Evolutionary conservation across 2,113 vertebrate species (phyloP), one percentile per base, ranked within the genome.

Genomic region (Xyliphius kryptos): DNA sequence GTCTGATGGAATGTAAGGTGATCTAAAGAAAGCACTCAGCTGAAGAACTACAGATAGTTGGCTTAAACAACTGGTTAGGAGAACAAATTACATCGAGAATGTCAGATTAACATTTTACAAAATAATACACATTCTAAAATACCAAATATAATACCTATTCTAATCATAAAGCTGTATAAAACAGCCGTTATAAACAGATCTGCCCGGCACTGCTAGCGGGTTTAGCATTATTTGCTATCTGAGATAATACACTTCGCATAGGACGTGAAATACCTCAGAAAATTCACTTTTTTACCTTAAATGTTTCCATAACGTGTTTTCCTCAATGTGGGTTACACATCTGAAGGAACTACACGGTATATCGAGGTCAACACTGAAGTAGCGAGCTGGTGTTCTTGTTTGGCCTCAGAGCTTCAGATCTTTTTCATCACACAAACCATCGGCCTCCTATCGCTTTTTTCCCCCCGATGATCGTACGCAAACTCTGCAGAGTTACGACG

Each of bases 371-470:
- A 57, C 22, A 20, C 6, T 15, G 19, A 15, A 57, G 48, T 49
- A 9, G 13, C 40, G 14, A 16, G 19, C 15, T 22, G 5, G 14
- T 38, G 13, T 66, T 68, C 40, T 57, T 62, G 66, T 55, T 52
- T 68, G 60, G n/a, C 36, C 58, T 62, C 61, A 40, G 61, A 70
- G 62, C 48, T 12, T 59, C 41, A 20, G 41, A 16, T 64, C 37
- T 66, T 37, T 40, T 50, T 15, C 66, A 57, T 40, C n/a, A n/a
- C n/a, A 57, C 61, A 61, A 61, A 61, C 58, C 60, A 56, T 53
- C 56, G 58, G 66, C 68, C 69, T 71, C 68, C 59, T 54, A 56
- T 48, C 55, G 59, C 59, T 64, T 55, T 20, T 54, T 64, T n/a
- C n/a, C n/a, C n/a, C n/a, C 47, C 9, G 56, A 67, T 48, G 43